Conservation (phyloP, 2,888 invertebrate genomes). For the Prosapia bicincta region DNA sequence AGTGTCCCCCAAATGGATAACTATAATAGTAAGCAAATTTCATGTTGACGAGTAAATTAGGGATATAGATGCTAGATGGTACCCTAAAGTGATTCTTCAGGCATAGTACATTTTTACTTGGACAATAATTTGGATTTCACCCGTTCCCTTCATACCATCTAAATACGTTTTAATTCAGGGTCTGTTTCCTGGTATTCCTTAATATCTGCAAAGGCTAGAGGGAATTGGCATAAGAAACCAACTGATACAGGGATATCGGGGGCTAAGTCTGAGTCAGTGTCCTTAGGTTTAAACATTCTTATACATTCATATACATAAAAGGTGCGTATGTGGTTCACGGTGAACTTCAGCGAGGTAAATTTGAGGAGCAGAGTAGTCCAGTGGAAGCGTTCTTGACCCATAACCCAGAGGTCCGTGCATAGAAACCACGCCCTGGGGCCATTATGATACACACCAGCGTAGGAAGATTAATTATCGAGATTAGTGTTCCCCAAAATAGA, state of each 20-base stretch:
- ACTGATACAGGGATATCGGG: neutral
- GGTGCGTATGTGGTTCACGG: neutral
- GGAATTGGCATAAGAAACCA: neutral
- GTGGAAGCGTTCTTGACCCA: too few species aligned
- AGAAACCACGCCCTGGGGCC: too few species aligned
- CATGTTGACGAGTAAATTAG: neutral
- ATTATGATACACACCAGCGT: too few species aligned
- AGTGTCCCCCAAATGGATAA: slow-evolving; percentile 4
- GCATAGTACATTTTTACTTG: neutral
- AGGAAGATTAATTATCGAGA: too few species aligned
- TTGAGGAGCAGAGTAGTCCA: too few species aligned
- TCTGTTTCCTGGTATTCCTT: neutral
- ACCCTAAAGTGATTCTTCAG: neutral
- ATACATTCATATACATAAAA: too few species aligned
- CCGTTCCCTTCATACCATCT: neutral
- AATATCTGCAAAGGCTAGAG: slow-evolving; percentile 13
- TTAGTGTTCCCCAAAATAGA: too few species aligned
- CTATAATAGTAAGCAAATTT: slow-evolving; percentile 8
- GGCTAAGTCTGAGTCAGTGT: neutral
- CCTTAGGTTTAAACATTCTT: neutral
- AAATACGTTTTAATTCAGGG: neutral
- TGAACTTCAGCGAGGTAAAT: slow-evolving; percentile 7
- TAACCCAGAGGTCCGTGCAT: too few species aligned
- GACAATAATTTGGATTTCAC: neutral
- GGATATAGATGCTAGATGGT: neutral